These are phyloP conservation scores for Nemotelus nigrinus DNA, from an alignment of 2,888 invertebrate species.

Conservation along the genomic window DNA sequence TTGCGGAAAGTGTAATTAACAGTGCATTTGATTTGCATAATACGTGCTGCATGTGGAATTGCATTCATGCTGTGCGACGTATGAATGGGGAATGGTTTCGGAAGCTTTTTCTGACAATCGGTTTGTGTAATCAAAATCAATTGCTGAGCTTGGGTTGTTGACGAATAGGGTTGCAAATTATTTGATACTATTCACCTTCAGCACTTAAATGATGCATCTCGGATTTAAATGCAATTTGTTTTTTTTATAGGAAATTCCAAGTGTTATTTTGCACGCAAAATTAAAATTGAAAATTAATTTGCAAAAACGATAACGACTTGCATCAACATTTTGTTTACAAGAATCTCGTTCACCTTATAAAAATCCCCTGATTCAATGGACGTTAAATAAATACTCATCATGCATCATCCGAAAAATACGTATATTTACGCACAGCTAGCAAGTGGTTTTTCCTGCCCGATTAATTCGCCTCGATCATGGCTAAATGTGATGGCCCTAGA, in stretches of 20 bases:
- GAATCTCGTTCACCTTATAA: too few species aligned
- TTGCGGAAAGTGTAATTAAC: slow-evolving; percentile 19
- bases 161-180: background rate
- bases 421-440: slow-evolving; percentile 25
- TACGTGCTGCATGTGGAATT: background rate
- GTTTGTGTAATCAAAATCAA: slow-evolving; percentile 15
- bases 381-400: slow-evolving; percentile 12
- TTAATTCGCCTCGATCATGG: slow-evolving; percentile 31
- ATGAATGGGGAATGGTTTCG: background rate
- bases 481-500: slow-evolving; percentile 32
- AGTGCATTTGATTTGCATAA: slow-evolving; percentile 14
- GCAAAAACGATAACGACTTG: too few species aligned
- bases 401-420: slow-evolving; percentile 31
- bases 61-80: background rate
- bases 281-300: too few species aligned
- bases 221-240: background rate
- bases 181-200: slow-evolving; percentile 32
- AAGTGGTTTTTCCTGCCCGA: slow-evolving; percentile 40
- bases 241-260: background rate
- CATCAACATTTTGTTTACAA: too few species aligned
- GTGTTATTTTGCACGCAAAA: too few species aligned
- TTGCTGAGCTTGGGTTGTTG: background rate
- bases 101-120: background rate
- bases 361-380: slow-evolving; percentile 1
- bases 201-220: background rate